These are phyloP conservation scores for Liparis tanakae DNA, from an alignment of 2,797 vertebrate species.

Conservation along the genomic window DNA sequence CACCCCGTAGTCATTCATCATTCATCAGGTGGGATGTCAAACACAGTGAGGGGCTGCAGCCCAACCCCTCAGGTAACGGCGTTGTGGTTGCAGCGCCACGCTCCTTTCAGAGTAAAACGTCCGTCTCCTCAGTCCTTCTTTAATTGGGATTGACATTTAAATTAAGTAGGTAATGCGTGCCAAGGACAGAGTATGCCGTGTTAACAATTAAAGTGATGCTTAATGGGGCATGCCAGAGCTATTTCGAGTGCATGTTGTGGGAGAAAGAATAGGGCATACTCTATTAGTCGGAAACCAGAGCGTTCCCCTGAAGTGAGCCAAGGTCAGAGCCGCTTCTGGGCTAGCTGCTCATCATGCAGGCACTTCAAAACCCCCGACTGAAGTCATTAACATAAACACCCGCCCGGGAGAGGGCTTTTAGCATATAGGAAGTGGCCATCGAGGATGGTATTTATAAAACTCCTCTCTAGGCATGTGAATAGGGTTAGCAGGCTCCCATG, in stretches of 20 bases:
- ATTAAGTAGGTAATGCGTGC: slow-evolving; percentile 79
- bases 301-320: slow-evolving; percentile 77
- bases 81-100: not conserved
- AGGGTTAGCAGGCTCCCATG: slow-evolving; percentile 41
- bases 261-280: slow-evolving; percentile 69
- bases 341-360: slow-evolving; percentile 59
- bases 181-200: slow-evolving; percentile 74
- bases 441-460: slow-evolving; percentile 66
- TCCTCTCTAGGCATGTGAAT: slow-evolving; percentile 55
- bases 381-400: slow-evolving; percentile 75
- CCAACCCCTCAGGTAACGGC: slow-evolving; percentile 11
- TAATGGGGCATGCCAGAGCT: slow-evolving; percentile 78
- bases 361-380: slow-evolving; percentile 63
- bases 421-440: slow-evolving; percentile 63
- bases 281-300: slow-evolving; percentile 79
- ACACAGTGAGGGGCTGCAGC: slow-evolving; percentile 23
- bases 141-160: slow-evolving; percentile 79
- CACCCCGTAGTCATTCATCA: slow-evolving; percentile 7
- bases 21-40: slow-evolving; percentile 10
- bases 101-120: slow-evolving; percentile 38
- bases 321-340: slow-evolving; percentile 76
- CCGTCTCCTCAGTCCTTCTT: slow-evolving; percentile 52
- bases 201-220: slow-evolving; percentile 81
- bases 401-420: slow-evolving; percentile 73
- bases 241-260: slow-evolving; percentile 78